phyloP scores from a whole-genome alignment of 1,140 invertebrate genomes.

The Leptinotarsa defecta region DNA sequence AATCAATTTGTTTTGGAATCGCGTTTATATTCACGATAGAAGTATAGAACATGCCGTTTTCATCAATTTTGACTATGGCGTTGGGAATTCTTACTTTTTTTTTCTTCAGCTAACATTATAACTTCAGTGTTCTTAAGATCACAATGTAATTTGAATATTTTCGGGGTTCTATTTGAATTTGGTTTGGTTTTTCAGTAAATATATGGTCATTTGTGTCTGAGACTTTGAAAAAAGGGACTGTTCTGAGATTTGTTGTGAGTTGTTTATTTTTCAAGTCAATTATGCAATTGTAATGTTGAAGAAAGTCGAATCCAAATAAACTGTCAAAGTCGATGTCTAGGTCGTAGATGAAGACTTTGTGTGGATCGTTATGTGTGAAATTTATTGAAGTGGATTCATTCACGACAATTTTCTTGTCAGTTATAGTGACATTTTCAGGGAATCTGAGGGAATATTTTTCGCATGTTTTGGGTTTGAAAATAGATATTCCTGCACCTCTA shows the following conservation, averaged over 20 bases:
- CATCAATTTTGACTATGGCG: too few relatives aligned
- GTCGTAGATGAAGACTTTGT: conserved; percentile 28
- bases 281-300: conserved; percentile 16
- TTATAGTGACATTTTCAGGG: background rate
- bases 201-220: background rate
- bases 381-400: background rate
- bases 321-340: conserved; percentile 31
- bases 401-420: background rate
- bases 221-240: conserved; percentile 10
- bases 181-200: background rate
- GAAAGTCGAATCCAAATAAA: conserved; percentile 21
- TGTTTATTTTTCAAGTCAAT: conserved; percentile 19
- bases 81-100: background rate
- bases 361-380: conserved; percentile 12
- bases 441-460: background rate
- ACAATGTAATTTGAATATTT: background rate
- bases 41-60: background rate
- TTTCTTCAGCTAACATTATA: background rate
- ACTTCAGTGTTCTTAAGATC: background rate
- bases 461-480: background rate
- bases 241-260: background rate
- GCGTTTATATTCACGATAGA: background rate
- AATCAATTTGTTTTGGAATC: background rate
- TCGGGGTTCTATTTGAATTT: background rate
- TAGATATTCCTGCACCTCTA: background rate